Evolutionary conservation across 2,888 invertebrate genomes (phyloP), one percentile per base, ranked within the genome.

Genomic region (Hemistola chrysoprasaria): DNA sequence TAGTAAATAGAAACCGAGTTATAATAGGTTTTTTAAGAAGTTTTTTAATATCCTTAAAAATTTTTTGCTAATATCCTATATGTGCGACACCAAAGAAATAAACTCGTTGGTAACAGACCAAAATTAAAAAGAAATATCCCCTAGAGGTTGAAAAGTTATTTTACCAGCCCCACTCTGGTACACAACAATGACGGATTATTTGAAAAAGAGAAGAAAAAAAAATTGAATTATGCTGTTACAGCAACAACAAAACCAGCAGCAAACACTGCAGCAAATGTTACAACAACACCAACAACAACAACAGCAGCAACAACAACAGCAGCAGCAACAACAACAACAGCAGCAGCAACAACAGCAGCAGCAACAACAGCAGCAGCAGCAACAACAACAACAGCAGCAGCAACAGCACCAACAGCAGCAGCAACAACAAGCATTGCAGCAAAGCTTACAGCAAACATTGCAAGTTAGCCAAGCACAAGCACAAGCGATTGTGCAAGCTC

Each of bases 391-490:
- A 6, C 43, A 75, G 7, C 69, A 69, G 11, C 70, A 71, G n/a
- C 66, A 70, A 8, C 68, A 67, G 8, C 67, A 70, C 7, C 67
- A 71, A 11, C 69, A 71, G 11, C 65, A 69, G 25, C 68, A 69
- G 10, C 72, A 78, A 26, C 72, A 77, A 27, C 75, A 80, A 48
- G 67, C 66, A 7, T 49, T 78, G 44, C 83, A 82, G 48, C 84
- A 82, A 47, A 77, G 67, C 44, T 62, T 87, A 49, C 86, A 85
- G 51, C 80, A 82, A 51, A 72, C 74, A 1, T 57, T 87, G 40
- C 84, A 86, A 78, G 82, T 85, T 48, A 84, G 80, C 61, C 84
- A 74, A 49, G 87, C 84, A 4, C 89, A 88, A 56, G 87, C 84
- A 1, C 88, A 88, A 50, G 84, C 84, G 9, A 74, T 86, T 23